Evolutionary conservation across 2,113 vertebrate species (phyloP), one percentile per base, ranked within the genome.

Genomic region (Ammodytes marinus): DNA sequence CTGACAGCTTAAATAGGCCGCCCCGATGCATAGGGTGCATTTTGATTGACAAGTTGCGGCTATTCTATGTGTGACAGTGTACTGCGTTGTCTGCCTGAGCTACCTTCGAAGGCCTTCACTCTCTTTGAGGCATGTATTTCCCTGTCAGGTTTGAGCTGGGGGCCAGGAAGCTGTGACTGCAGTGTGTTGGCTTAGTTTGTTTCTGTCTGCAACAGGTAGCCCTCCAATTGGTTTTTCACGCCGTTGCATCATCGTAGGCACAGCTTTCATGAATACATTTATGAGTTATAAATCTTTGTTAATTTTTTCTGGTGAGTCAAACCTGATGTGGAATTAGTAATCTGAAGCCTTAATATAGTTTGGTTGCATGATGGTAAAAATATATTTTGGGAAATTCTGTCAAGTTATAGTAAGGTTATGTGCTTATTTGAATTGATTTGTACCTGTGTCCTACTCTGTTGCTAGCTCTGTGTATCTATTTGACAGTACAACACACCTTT

Each of bases 171-270:
- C 66, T 71, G 35, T 63, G 54, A 65, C 65, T 78, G 70, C 37
- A 0, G 1, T 7, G 12, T 11, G 19, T 50, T 55, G 39, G 54
- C 35, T 74, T 69, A 50, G 40, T 79, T 79, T 81, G 27, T 82
- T 80, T 79, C 74, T 46, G 12, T 57, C 53, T 74, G 76, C 78
- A 86, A 60, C 85, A 87, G 77, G 79, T 89, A 69, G 86, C 74
- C 39, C 54, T 27, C 74, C 55, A 74, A 8, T 77, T 72, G 69
- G 61, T 57, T 88, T 88, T 89, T 75, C 85, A 90, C 47, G 46
- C n/a, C 19, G 65, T 89, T 92, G 88, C 92, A 77, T 93, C 90
- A 89, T 73, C 79, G 45, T 7, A 58, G 67, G 42, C 35, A 10
- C 45, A 52, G n/a, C 63, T 54, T 75, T 80, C 69, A 80, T 87